Base-by-base conservation (phyloP, 2,888 invertebrate species). In the Ophion ventricosus region DNA sequence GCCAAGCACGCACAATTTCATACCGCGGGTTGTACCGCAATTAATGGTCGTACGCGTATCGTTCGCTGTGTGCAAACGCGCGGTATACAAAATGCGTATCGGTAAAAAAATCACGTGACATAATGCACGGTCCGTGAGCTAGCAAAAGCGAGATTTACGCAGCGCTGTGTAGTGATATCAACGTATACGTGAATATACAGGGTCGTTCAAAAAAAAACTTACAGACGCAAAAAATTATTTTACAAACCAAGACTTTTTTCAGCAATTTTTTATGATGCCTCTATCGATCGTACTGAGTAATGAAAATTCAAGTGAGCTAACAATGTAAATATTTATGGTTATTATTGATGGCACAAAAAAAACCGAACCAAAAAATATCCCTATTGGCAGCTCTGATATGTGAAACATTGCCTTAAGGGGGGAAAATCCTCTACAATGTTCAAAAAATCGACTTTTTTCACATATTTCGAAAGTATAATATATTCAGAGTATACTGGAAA, bases 131-230 rank as follows among this genome's bases (percentile, higher is more conserved):
- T 54, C 64, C 78, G 23, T 61, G 35, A 79, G 49, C 23, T 20
- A 54, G 49, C 49, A 14, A 49, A 14, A 54, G 75, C 69, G 56
- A 70, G 69, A 76, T 75, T 76, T 81, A 76, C 70, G 43, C 77
- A 67, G 64, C 26, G 25, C 49, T 69, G 54, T 69, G 69, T n/a
- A n/a, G n/a, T 26, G 49, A 56, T 49, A 49, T 49, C 69, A 54
- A 69, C 29, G 26, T 10, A n/a, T 56, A 69, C 54, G 67, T 49
- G 49, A 25, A 14, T 17, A 2, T 49, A 49, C 67, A 49, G 49
- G 67, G 43, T 67, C 43, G 25, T 67, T 49, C 35, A 25, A 25
- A 67, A 17, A 43, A 17, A 43, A 26, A 67, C 25, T 54, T 3
- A 3, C 17, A 11, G 3, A 2, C 14, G 11, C 49, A 2, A 17